Percentiles rank a stretch among this genome's conserved stretches.
Evolutionary conservation across 92 coral and sea anemone genomes (phyloP).

Genomic region (Virgularia gustaviana): DNA sequence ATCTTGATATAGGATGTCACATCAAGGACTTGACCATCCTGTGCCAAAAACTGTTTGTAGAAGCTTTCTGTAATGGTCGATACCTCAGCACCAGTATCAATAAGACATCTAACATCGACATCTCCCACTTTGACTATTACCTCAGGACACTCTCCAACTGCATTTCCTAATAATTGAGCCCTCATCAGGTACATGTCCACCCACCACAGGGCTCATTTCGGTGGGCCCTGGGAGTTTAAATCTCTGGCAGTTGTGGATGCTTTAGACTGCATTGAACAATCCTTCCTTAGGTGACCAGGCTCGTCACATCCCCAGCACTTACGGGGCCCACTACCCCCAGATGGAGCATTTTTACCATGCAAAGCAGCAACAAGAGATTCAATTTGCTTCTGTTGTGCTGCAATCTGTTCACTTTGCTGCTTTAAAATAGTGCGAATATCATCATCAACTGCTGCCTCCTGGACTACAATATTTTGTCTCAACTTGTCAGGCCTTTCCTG

Average conservation of each 20-base stretch:
- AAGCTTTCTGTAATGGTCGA: conserved; percentile 55
- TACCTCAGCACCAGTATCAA: conserved; percentile 65
- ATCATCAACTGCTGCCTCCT: conserved; percentile 43
- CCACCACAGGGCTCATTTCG: conserved; percentile 59
- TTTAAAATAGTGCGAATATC: conserved; percentile 45
- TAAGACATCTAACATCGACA: conserved; percentile 52
- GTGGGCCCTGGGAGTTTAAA: conserved; percentile 60
- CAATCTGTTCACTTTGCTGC: conserved; percentile 53
- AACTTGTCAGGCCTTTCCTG: conserved; percentile 15
- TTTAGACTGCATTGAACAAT: conserved; percentile 30
- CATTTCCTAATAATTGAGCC: conserved; percentile 49
- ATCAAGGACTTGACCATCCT: no score
- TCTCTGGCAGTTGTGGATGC: conserved; percentile 29
- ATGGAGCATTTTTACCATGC: background rate
- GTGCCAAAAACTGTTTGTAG: conserved; percentile 32
- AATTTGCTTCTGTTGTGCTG: conserved; percentile 61
- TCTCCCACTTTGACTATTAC: conserved; percentile 47
- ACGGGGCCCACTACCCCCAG: conserved; percentile 12
- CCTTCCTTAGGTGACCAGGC: conserved; percentile 16
- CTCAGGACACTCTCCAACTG: conserved; percentile 50
- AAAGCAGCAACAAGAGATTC: conserved; percentile 52
- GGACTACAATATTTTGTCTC: conserved; percentile 30
- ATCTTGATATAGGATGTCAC: no score
- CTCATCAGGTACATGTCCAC: conserved; percentile 50
- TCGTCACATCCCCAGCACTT: conserved; percentile 54